Base-by-base conservation (phyloP, 64 coral and sea anemone genomes). In the Acropora yongei region DNA sequence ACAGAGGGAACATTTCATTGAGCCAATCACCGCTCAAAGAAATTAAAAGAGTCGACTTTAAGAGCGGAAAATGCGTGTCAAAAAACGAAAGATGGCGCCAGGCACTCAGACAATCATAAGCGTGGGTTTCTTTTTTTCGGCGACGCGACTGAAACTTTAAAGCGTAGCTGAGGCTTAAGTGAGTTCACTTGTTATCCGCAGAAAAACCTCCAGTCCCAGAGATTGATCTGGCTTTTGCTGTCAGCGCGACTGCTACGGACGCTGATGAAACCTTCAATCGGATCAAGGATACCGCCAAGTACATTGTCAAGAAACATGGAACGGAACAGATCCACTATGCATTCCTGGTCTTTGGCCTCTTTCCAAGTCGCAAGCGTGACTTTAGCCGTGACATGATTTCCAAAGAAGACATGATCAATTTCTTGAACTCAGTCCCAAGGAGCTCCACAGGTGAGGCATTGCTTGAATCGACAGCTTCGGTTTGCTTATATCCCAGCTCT, bases 211-310 rank as follows among this genome's bases (percentile, higher is more conserved):
- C 65, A 39, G 82, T 85, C 6, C 65, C 82, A 71, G 82, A 85
- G 82, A 71, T 85, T 20, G 82, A 85, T 30, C 82, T 85, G 47
- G 82, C 82, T 5, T 85, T 85, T 49, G 82, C 82, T 19, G 45
- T 85, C 6, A 85, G 82, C 18, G 82, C 82, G 7, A 85, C 82
- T n/a, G 82, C 63, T 2, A 19, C 65, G 9, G 45, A 85, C 16
- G 82, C 82, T 48, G 82, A 72, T 49, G 58, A 85, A 17, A 85
- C 82, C 0, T 85, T 85, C 82, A 48, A 5, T 71, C 82, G 60
- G 5, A 85, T 85, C 43, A 85, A 85, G 46, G 63, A 85, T 30
- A 85, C 82, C 47, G 49, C 44, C 1, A 85, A 85, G 82, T 85
- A 71, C 44, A 85, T 85, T 49, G 82, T 85, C 16, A 85, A 72